Percentiles rank a stretch among this genome's conserved stretches.
These are phyloP conservation scores for Platysteira castanea DNA, from an alignment of 2,113 vertebrate species.

Conservation along the genomic window DNA sequence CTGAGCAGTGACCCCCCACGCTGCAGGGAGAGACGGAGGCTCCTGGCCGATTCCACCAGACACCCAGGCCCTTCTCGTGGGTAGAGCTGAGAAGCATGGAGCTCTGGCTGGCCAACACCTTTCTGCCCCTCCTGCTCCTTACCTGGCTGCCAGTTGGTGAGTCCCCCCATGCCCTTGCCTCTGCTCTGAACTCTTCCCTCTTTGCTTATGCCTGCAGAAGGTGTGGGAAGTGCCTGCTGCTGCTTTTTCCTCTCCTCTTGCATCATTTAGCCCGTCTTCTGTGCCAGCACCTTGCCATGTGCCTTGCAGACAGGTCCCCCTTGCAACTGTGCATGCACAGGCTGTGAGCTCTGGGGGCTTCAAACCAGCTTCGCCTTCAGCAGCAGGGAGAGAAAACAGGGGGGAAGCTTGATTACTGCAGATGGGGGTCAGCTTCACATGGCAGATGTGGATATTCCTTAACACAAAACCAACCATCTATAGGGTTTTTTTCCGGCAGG, in stretches of 20 bases:
- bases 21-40: accelerated
- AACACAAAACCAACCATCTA: neutral
- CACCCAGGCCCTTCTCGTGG: too few species aligned
- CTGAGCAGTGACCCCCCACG: accelerated
- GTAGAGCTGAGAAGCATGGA: too few species aligned
- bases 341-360: neutral
- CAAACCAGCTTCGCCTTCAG: neutral
- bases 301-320: neutral
- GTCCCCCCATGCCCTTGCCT: neutral
- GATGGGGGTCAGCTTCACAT: neutral
- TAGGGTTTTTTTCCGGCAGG: neutral
- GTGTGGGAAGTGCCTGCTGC: neutral
- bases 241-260: neutral
- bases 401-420: neutral
- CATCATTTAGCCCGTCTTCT: neutral
- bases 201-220: neutral
- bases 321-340: neutral
- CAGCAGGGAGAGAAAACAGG: neutral
- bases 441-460: neutral
- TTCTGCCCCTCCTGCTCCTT: neutral
- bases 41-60: accelerated
- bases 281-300: neutral
- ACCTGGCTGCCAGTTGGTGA: neutral
- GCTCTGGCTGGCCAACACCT: neutral
- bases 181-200: neutral